Evolutionary conservation across 2,113 vertebrate species (phyloP), one percentile per base, ranked within the genome.

Genomic region (Syngnathus floridae): DNA sequence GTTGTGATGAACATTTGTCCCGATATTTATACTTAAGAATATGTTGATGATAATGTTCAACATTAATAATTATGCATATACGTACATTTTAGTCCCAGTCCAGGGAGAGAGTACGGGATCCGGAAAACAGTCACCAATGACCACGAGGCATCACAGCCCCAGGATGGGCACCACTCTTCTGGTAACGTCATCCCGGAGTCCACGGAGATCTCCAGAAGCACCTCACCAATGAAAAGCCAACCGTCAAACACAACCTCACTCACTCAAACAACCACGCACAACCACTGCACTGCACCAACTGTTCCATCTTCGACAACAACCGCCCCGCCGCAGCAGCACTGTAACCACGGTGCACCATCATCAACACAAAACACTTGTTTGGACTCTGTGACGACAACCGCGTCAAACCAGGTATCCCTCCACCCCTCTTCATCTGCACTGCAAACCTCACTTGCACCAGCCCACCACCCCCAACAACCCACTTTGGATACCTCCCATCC

Each of bases 111-210:
- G 13, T 79, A 81, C 37, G 83, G 89, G 49, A 80, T 88, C 64
- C 81, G 84, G 54, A 85, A 85, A 56, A 89, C 86, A 37, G 88
- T 86, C 48, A 77, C 86, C 71, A 79, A 72, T 51, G 84, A 86
- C 80, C 83, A 59, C 17, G 83, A 81, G n/a, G 19, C 64, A 0
- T n/a, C 80, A 2, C 77, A 69, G 49, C 49, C 78, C 8, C 85
- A 82, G 40, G 73, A 84, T 13, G 65, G 63, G 52, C 74, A 51
- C 35, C 69, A 69, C 72, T 43, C 43, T 52, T 37, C 48, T 26
- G 38, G 67, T 17, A 67, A 43, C 0, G 58, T 64, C 1, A 19
- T 64, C 43, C 77, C 56, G 54, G 74, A 74, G 10, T 60, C 75
- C 16, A 52, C 36, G 0, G 75, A 70, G 22, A 71, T n/a, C 66